Evolutionary conservation across 2,888 invertebrate species (phyloP), one percentile per base, ranked within the genome.

Genomic region (Cephus sareptanus): DNA sequence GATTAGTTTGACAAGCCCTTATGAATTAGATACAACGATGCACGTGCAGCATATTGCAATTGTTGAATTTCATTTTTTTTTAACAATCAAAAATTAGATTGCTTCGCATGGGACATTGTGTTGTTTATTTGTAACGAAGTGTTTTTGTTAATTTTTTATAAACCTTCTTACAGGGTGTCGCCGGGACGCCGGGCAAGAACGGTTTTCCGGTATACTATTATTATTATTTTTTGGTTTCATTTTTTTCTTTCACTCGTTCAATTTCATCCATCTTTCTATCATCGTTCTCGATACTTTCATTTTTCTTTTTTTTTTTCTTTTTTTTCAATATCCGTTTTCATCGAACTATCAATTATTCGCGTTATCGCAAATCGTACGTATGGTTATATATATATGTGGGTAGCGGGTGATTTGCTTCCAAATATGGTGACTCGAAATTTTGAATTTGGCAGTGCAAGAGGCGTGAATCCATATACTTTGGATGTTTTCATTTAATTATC

Each of bases 191-290:
- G 87, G 97, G 97, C 92, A 96, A 96, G 93, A 96, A 96, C 92
- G 97, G 97, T 94, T 97, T 97, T 94, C 97, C 97, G 95, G 97
- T 97, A 95, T 93, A 93, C 93, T 92, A 92, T 92, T 92, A 92
- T 92, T 92, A 89, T 92, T 92, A 92, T 90, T 90, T 90, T 90
- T 89, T 89, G 86, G 84, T 88, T 84, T 88, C 37, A 76, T 78
- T 33, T 80, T 76, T 75, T 23, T 31, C n/a, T 74, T n/a, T 73
- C 33, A 34, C 74, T 40, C 40, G 40, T 73, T 68, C 9, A 23
- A 37, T 78, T 73, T 71, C 31, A 74, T 69, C 73, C 77, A 76
- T 75, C 73, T 15, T n/a, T 70, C 31, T 69, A 30, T 75, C 69
- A 73, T 77, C 75, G 34, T 70, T 75, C 37, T 68, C 73, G 70